Conservation (phyloP, 2,888 invertebrate genomes). For the Microdon myrmicae region DNA sequence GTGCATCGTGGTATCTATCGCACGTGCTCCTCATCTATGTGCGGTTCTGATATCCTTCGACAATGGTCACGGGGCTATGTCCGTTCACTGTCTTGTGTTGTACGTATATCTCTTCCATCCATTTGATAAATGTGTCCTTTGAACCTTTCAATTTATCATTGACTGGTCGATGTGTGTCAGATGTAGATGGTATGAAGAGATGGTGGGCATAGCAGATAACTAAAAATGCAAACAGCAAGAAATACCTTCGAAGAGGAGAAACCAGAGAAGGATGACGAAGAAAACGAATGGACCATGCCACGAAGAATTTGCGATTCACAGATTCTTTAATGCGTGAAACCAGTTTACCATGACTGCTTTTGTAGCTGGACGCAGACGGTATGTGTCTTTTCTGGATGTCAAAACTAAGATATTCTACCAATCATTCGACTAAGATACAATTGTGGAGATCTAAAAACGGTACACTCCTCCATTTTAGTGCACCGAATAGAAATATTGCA, state of each 20-base stretch:
- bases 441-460: conserved; percentile 28
- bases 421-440: conserved; percentile 30
- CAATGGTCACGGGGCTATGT: not conserved
- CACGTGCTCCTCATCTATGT: conserved; percentile 19
- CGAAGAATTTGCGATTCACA: conserved; percentile 17
- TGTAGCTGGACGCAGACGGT: conserved; percentile 1
- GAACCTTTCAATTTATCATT: conserved; percentile 53
- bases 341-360: conserved; percentile 39
- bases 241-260: conserved; percentile 3
- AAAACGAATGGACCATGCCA: conserved; percentile 8
- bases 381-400: conserved; percentile 25
- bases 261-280: not conserved
- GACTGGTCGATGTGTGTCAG: conserved; percentile 52
- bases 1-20: conserved; percentile 37
- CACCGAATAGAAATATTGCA: too few relatives aligned
- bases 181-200: too few relatives aligned
- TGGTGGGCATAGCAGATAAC: conserved; percentile 19
- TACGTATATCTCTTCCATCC: conserved; percentile 50
- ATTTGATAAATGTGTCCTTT: conserved; percentile 53
- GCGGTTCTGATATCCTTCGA: conserved; percentile 44
- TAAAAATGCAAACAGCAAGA: conserved; percentile 4
- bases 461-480: too few relatives aligned
- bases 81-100: conserved; percentile 47
- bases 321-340: conserved; percentile 44
- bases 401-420: conserved; percentile 36